Evolutionary conservation across 1,140 invertebrate genomes (phyloP), one percentile per base, ranked within the genome.

Genomic region (Plectus sambesii): DNA sequence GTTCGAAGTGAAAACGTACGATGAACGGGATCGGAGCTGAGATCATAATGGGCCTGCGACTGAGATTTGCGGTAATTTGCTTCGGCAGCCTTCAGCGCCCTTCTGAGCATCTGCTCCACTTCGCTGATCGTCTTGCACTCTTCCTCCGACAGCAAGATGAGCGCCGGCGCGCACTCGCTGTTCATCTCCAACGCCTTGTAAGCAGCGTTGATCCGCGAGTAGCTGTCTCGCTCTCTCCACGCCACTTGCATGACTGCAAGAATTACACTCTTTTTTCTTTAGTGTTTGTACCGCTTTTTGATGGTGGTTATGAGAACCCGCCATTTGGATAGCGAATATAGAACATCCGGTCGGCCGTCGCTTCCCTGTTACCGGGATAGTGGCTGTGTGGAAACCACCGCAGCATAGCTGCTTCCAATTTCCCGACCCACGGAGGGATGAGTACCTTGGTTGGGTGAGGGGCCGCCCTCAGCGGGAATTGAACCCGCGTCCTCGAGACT

Each of bases 111-210:
- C 15, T 15, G 3, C 48, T 70, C 68, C 17, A 53, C 59, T 45
- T 96, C 88, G 22, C 80, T 55, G 47, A 96, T 88, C 5, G 85
- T 90, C 48, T 84, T 82, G 25, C 87, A 84, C 69, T 94, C 89
- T 72, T 98, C 92, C 73, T 97, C 92, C 1, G 89, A 90, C 26
- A 98, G 74, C 42, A 97, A 74, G 66, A 97, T 89, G 63, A 92
- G 83, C 22, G 92, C 92, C 23, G 90, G 83, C 0, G 87, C 87
- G 76, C 90, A 96, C 68, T 96, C 89, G 0, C 84, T 73, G 72
- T 92, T 93, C 49, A 81, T 81, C 63, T 87, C 84, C 9, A 96
- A 72, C 2, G 90, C 89, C 66, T 81, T 84, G 61, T 87, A 82
- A 0, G 90, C 90, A 20, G 85, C 83, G 73, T 88, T 87, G 36